Base-by-base conservation (phyloP, 2,888 invertebrate genomes). In the Brassicogethes aeneus region DNA sequence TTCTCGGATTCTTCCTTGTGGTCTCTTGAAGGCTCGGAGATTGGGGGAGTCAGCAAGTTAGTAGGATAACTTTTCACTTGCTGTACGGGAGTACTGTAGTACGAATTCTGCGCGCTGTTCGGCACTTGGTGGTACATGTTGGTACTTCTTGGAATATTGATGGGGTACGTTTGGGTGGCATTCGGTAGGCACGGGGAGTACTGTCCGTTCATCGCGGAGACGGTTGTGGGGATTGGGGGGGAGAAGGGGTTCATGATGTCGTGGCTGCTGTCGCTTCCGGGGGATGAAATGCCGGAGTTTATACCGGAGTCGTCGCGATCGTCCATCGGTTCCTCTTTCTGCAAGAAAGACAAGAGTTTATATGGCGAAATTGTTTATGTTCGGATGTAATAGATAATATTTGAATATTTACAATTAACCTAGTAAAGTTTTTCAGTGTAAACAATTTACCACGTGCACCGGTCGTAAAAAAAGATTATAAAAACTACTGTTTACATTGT, bases 271-370 rank as follows among this genome's bases (percentile, higher is more conserved):
- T 76, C 75, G 7, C 74, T 75, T 2, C 74, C 74, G 0, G 77
- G 77, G 0, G 78, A 77, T 0, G 76, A 73, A n/a, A 75, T 75
- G 52, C 75, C 76, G 52, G 78, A 78, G 3, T 75, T 73, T 42
- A 78, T 74, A 1, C 75, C 73, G 51, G 77, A 78, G 45, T 77
- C 77, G 53, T 77, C 75, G 14, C 46, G 38, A 17, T 57, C 57
- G 7, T 70, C 69, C 43, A 62, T 54, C 0, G 66, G 65, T 61
- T 77, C 77, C 45, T 73, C 66, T 72, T 79, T 79, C 79, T 79
- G 69, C 10, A 71, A 61, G 23, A 44, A 48, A 49, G 48, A 46
- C 41, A 10, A 32, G 12, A 32, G 5, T 32, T 7, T 5, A 7
- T 23, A 23, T 23, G 10, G 7, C n/a, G n/a, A n/a, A 30, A 33